phyloP scores from a whole-genome alignment of 2,113 vertebrate genomes.

The Struthidea cinerea region DNA sequence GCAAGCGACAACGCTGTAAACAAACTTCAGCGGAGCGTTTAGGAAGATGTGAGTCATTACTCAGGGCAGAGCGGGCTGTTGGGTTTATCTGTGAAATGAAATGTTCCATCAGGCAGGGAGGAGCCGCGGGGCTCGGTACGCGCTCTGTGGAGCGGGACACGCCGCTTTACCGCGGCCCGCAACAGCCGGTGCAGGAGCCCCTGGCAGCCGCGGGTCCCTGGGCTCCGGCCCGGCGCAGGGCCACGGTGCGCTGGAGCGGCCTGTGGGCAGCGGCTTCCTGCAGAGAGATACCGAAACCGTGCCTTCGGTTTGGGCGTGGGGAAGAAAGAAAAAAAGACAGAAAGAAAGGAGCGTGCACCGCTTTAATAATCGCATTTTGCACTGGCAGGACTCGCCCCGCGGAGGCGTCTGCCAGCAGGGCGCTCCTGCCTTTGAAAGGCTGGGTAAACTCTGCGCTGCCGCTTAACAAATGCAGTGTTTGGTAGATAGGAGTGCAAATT shows the following conservation, averaged over 20 bases:
- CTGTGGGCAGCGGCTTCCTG: background rate
- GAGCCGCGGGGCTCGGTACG: background rate
- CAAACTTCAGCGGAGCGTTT: constrained; percentile 5
- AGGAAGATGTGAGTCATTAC: constrained; percentile 41
- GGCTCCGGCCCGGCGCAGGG: background rate
- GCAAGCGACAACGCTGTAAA: background rate
- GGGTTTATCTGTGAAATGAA: background rate
- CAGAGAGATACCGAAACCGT: rapidly evolving
- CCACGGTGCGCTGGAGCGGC: rapidly evolving
- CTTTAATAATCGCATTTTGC: background rate
- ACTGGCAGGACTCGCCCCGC: background rate
- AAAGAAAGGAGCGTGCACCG: rapidly evolving
- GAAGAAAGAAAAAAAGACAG: rapidly evolving
- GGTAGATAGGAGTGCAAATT: background rate
- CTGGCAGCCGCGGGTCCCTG: background rate
- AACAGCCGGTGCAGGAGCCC: background rate
- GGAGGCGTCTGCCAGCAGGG: background rate
- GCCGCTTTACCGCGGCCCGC: background rate
- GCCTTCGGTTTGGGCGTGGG: background rate
- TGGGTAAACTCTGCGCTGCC: background rate
- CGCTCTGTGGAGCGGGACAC: background rate
- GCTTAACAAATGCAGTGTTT: background rate
- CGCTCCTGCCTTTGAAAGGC: background rate
- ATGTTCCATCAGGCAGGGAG: background rate
- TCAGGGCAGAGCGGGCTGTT: background rate